Evolutionary conservation across 2,797 vertebrate genomes (phyloP).

Genomic region (Distichodus sexfasciatus): DNA sequence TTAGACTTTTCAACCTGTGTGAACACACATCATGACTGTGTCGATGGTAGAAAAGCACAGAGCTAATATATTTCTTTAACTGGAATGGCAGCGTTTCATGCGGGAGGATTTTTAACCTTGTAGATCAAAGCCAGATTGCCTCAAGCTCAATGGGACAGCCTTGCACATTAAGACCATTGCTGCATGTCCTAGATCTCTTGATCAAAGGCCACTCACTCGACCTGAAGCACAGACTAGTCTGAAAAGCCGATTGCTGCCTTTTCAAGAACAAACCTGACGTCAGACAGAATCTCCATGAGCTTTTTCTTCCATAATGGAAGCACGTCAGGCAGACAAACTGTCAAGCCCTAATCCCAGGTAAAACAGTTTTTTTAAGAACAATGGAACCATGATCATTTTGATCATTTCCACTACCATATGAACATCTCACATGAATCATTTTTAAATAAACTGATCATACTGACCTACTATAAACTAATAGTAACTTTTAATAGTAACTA

Average conservation of each 20-base stretch:
- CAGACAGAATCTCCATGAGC: background rate
- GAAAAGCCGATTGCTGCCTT: background rate
- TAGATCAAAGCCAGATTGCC: slow-evolving; percentile 12
- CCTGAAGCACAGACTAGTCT: background rate
- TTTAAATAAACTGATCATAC: too few relatives aligned
- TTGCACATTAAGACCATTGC: background rate
- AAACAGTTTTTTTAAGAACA: background rate
- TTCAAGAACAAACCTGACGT: slow-evolving; percentile 10
- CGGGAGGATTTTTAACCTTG: slow-evolving; percentile 2
- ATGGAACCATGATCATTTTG: too few relatives aligned
- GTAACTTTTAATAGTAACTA: too few relatives aligned
- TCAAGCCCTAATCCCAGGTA: background rate
- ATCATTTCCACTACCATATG: too few relatives aligned
- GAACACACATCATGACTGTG: too few relatives aligned
- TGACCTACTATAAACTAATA: too few relatives aligned
- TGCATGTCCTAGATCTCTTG: background rate
- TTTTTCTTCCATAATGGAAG: background rate
- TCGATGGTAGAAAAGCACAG: background rate
- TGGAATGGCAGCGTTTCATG: background rate
- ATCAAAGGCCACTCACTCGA: slow-evolving; percentile 7
- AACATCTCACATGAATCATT: too few relatives aligned
- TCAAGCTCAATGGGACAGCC: background rate
- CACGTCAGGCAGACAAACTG: background rate
- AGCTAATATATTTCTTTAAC: background rate
- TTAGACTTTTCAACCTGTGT: background rate